phyloP scores from a whole-genome alignment of 2,888 invertebrate species.

The Megaustenia siamemsis region DNA sequence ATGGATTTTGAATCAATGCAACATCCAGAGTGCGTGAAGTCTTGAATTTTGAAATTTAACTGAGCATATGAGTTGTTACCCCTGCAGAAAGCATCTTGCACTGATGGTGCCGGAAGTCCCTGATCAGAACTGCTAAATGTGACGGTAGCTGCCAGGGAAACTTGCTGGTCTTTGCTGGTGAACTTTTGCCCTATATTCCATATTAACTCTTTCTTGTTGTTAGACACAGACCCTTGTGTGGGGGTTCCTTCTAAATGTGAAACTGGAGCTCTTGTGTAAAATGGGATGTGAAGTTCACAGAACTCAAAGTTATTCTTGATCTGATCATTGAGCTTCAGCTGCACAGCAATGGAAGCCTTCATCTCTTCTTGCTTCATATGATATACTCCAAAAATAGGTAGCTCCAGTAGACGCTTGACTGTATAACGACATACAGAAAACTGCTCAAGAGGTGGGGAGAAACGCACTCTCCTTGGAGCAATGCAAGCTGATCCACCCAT shows the following conservation, averaged over 20 bases:
- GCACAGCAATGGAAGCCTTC: slow-evolving; percentile 61
- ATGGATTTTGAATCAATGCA: slow-evolving; percentile 74
- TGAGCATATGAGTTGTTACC: slow-evolving; percentile 76
- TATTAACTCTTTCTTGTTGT: slow-evolving; percentile 69
- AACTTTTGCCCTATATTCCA: slow-evolving; percentile 77
- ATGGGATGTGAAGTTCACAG: slow-evolving; percentile 75
- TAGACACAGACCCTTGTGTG: slow-evolving; percentile 70
- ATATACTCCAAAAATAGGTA: slow-evolving; percentile 73
- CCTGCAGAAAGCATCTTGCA: slow-evolving; percentile 73
- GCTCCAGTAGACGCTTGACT: slow-evolving; percentile 63
- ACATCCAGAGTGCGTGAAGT: slow-evolving; percentile 74
- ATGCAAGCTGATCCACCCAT: neutral
- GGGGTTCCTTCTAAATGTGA: slow-evolving; percentile 66
- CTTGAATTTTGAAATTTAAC: slow-evolving; percentile 74
- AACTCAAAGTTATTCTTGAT: slow-evolving; percentile 75
- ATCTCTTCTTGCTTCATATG: slow-evolving; percentile 47
- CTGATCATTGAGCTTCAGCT: slow-evolving; percentile 68
- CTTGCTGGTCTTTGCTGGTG: slow-evolving; percentile 68
- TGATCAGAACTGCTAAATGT: slow-evolving; percentile 60
- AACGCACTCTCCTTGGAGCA: slow-evolving; percentile 69
- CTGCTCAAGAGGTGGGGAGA: slow-evolving; percentile 73
- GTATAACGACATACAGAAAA: slow-evolving; percentile 75
- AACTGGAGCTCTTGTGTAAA: slow-evolving; percentile 70
- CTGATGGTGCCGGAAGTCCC: slow-evolving; percentile 57
- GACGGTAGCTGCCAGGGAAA: slow-evolving; percentile 69